A percentile compares a stretch with the other conserved stretches of the same genome.
phyloP scores from a whole-genome alignment of 2,113 vertebrate species.

The Porphyrio hochstetteri region DNA sequence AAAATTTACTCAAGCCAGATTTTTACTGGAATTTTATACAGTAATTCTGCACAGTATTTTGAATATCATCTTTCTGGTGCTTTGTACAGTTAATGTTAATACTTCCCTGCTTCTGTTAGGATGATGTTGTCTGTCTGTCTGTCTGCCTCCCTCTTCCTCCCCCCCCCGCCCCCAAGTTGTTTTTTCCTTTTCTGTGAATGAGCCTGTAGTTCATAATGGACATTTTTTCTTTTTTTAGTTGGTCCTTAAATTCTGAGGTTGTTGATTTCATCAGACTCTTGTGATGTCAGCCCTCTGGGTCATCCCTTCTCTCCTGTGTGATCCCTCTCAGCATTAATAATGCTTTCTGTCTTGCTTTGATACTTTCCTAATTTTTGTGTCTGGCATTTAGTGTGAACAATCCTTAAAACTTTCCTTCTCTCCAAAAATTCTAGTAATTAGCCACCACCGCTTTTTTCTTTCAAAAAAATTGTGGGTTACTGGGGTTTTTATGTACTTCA shows the following conservation, averaged over 20 bases:
- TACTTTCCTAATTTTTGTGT: background rate
- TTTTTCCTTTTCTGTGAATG: background rate
- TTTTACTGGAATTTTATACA: background rate
- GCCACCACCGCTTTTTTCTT: background rate
- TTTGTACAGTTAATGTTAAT: background rate
- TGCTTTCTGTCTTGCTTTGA: background rate
- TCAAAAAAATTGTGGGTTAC: background rate
- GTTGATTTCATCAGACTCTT: background rate
- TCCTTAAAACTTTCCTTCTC: background rate
- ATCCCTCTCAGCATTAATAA: background rate
- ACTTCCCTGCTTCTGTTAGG: background rate
- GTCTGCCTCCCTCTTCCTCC: background rate
- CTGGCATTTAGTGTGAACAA: background rate
- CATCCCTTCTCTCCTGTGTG: background rate
- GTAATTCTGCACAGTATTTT: background rate
- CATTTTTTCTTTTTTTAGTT: background rate
- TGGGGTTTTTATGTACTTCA: background rate
- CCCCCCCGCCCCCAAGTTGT: rapidly evolving
- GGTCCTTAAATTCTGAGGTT: background rate
- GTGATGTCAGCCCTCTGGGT: background rate
- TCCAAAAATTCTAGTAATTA: background rate
- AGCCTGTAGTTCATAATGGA: rapidly evolving
- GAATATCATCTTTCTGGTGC: background rate
- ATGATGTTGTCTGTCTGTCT: background rate
- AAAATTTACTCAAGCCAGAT: background rate